Conservation (phyloP, 2,113 vertebrate species). For the Parus major region DNA sequence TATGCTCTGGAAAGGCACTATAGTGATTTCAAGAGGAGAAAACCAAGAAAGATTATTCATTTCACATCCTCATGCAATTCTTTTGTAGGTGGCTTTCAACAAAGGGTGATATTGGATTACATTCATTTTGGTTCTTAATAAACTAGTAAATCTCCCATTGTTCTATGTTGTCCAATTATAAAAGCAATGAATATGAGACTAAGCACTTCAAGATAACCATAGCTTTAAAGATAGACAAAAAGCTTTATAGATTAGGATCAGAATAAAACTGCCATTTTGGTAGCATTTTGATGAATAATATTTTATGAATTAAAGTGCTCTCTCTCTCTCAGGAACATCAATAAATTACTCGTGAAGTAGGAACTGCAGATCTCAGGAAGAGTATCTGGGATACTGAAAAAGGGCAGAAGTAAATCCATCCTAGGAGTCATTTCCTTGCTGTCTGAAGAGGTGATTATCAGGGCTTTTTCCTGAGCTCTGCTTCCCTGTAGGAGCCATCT, state of each 20-base stretch:
- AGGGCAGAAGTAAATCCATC: background rate
- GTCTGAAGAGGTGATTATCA: background rate
- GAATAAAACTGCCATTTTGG: conserved; percentile 64
- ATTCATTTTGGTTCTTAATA: conserved; percentile 74
- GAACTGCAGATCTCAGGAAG: conserved; percentile 4
- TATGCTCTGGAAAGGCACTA: conserved; percentile 36
- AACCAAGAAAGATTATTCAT: conserved; percentile 67
- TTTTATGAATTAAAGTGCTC: conserved; percentile 39
- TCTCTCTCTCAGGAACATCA: conserved; percentile 45
- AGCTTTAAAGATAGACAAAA: conserved; percentile 70
- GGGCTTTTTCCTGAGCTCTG: background rate
- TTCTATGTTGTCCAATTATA: conserved; percentile 73
- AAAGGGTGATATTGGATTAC: conserved; percentile 69
- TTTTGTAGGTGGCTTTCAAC: conserved; percentile 71
- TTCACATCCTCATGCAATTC: conserved; percentile 68
- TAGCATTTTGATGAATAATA: conserved; percentile 46
- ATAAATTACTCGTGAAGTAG: conserved; percentile 32
- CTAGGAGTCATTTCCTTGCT: background rate
- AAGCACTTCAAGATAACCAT: conserved; percentile 72
- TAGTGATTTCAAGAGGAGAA: conserved; percentile 59
- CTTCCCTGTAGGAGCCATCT: background rate
- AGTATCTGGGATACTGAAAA: background rate
- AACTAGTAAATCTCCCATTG: conserved; percentile 74
- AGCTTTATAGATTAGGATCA: conserved; percentile 69
- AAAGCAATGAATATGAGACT: conserved; percentile 71